phyloP scores from a whole-genome alignment of 2,113 vertebrate genomes.

The Helogale parvula region DNA sequence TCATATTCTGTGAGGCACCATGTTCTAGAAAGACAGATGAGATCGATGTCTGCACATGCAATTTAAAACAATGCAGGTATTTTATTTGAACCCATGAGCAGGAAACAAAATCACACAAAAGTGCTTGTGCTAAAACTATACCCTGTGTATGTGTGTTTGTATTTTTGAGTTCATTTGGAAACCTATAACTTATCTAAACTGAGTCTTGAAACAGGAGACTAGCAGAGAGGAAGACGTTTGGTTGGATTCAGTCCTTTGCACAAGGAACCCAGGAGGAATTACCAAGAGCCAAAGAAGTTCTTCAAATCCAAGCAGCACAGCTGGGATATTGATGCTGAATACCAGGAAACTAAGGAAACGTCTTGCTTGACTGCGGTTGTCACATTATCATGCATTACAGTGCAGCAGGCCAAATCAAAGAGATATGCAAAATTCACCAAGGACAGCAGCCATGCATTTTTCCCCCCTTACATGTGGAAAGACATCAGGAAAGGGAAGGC shows the following conservation, averaged over 20 bases:
- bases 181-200: neutral
- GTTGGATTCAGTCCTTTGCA: neutral
- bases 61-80: neutral
- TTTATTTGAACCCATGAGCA: neutral
- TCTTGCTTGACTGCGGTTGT: neutral
- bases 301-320: slow-evolving; percentile 44
- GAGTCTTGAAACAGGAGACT: neutral
- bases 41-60: neutral
- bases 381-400: slow-evolving; percentile 62
- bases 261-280: slow-evolving; percentile 11
- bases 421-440: slow-evolving; percentile 48
- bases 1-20: neutral
- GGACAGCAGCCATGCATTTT: slow-evolving; percentile 22
- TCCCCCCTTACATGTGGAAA: neutral
- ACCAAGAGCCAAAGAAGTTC: neutral
- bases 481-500: slow-evolving; percentile 9
- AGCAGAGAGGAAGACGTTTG: neutral
- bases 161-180: neutral
- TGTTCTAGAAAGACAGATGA: neutral
- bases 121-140: neutral
- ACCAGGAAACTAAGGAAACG: neutral
- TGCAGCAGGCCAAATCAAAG: slow-evolving; percentile 44
- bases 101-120: neutral
- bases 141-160: neutral
- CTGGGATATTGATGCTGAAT: neutral